Percentiles rank a stretch among this genome's conserved stretches.
Conservation (phyloP, 2,888 invertebrate species). For the Alentia gelatinosa region DNA sequence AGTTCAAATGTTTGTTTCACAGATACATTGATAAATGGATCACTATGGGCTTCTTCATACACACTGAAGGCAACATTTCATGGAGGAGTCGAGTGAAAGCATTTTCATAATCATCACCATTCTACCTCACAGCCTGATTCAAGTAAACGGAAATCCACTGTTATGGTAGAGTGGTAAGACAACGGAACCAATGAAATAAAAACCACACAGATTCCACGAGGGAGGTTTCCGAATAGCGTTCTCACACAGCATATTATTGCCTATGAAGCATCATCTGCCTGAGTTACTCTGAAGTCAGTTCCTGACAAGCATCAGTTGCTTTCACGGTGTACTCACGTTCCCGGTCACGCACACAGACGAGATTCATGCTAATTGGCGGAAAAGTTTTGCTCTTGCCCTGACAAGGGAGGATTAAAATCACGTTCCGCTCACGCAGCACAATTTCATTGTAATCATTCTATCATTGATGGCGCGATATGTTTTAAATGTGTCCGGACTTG, state of each 20-base stretch:
- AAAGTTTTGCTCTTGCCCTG: constrained; percentile 20
- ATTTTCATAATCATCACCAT: neutral
- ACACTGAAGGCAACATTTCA: neutral
- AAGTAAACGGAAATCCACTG: neutral
- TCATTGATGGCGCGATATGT: no score
- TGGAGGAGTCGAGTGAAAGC: neutral
- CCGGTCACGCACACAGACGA: neutral
- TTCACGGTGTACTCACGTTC: neutral
- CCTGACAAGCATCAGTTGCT: neutral
- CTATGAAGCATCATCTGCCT: neutral
- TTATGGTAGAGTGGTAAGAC: neutral
- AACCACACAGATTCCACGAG: no score
- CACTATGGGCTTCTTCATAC: neutral
- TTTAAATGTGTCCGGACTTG: no score
- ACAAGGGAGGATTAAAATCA: neutral
- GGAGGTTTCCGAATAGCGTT: no score
- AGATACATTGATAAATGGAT: neutral
- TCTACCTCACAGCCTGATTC: neutral
- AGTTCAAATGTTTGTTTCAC: neutral
- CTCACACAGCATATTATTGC: no score
- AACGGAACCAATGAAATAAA: no score
- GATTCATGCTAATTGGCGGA: neutral
- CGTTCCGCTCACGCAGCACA: neutral
- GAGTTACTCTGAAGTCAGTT: neutral
- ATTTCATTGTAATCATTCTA: no score